phyloP scores from a whole-genome alignment of 2,797 vertebrate species.

The Todus mexicanus region DNA sequence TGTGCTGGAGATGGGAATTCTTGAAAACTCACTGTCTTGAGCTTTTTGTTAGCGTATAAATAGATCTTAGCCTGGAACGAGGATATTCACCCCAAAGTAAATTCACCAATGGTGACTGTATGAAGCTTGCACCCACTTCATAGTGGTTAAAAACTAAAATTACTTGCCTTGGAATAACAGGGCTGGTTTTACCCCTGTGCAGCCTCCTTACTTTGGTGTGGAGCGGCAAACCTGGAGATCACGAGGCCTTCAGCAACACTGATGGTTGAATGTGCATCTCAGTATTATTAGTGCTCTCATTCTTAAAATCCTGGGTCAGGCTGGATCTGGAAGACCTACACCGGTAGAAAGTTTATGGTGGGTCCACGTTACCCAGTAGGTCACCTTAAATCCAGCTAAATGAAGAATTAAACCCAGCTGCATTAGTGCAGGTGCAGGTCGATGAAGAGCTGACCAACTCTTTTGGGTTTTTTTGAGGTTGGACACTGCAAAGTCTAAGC shows the following conservation, averaged over 20 bases:
- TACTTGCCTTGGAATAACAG: neutral
- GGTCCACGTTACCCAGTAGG: neutral
- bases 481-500: neutral
- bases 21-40: neutral
- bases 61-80: neutral
- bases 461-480: neutral
- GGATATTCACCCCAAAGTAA: neutral
- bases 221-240: neutral
- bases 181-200: neutral
- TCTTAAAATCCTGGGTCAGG: neutral
- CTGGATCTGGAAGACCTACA: neutral
- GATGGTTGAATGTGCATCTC: neutral
- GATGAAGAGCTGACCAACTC: neutral
- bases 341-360: neutral
- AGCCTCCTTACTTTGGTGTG: rapidly evolving
- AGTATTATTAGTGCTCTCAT: neutral
- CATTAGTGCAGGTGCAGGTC: neutral
- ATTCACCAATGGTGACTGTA: neutral
- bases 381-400: neutral
- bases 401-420: neutral
- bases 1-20: neutral
- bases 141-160: neutral
- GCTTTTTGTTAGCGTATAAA: neutral
- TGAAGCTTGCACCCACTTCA: neutral
- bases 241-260: neutral